Base-by-base conservation (phyloP, 1,140 invertebrate genomes). In the Drosophila littoralis region DNA sequence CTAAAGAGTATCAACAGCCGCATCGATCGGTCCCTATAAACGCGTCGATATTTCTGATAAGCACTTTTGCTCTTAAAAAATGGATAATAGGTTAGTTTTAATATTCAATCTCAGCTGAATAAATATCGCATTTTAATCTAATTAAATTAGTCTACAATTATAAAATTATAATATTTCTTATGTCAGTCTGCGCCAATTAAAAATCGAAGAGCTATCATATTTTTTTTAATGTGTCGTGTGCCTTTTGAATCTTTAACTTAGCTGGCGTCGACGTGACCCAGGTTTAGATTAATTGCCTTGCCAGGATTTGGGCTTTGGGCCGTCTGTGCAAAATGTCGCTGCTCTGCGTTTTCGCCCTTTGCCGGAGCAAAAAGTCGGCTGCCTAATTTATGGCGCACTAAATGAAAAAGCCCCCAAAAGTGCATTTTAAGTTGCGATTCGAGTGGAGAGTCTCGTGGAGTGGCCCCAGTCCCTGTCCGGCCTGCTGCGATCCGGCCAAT, bases 401-500 rank as follows among this genome's bases (percentile, higher is more conserved):
- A 79, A 81, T 72, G 78, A 81, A 81, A 75, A 78, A 68, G 75
- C 67, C 67, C 78, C 78, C 67, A 78, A 71, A 78, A 75, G 78
- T 71, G 72, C 67, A 78, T 78, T 81, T 78, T 67, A 75, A 78
- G 78, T 74, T 77, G 46, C 68, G 61, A 60, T 35, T 76, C 74
- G 67, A 55, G 54, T 66, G 52, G 32, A 54, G 46, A 54, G 46
- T 69, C 52, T 12, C 40, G 43, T 66, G 50, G n/a, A 32, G 7
- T 35, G 33, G 36, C 51, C 43, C 43, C 55, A n/a, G 40, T 22
- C 33, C 13, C 51, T 5, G 35, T 4, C 17, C 54, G 12, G 51
- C 54, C 3, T 4, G n/a, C 5, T 38, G 10, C 45, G 66, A 61
- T 60, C 54, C 28, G 57, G 40, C 13, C 64, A 38, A 45, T 61